Percentiles rank a stretch among this genome's conserved stretches.
phyloP scores from a whole-genome alignment of 2,113 vertebrate genomes.

The Zosterops japonicus region DNA sequence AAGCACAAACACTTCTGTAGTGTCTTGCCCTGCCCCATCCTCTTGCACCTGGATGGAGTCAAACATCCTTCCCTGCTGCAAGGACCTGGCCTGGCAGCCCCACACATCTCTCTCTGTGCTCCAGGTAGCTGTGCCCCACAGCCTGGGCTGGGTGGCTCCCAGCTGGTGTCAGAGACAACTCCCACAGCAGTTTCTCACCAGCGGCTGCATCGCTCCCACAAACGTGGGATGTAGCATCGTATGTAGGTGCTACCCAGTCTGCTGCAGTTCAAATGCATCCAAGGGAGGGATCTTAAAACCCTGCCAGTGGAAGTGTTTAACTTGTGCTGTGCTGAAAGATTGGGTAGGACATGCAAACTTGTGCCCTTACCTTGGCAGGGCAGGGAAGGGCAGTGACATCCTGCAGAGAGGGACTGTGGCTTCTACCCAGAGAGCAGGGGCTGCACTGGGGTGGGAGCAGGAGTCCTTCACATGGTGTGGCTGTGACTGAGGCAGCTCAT shows the following conservation, averaged over 20 bases:
- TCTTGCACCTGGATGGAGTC: not conserved
- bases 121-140: not conserved
- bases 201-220: not conserved
- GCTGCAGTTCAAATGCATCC: not conserved
- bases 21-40: not conserved
- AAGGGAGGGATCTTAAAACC: not conserved
- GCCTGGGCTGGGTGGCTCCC: not conserved
- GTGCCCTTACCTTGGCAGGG: not conserved
- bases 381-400: not conserved
- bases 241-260: not conserved
- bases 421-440: not conserved
- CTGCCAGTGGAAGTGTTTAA: not conserved
- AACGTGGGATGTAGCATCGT: accelerated
- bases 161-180: not conserved
- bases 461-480: not conserved
- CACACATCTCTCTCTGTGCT: accelerated
- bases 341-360: not conserved
- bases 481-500: not conserved
- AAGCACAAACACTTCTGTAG: not conserved
- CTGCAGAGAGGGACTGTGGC: not conserved
- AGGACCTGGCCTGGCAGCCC: not conserved
- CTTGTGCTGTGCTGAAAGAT: not conserved
- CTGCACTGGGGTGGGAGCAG: not conserved
- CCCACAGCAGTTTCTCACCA: not conserved
- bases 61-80: accelerated